These are phyloP conservation scores for Amphilophus citrinellus DNA, from an alignment of 2,113 vertebrate genomes.

Conservation along the genomic window DNA sequence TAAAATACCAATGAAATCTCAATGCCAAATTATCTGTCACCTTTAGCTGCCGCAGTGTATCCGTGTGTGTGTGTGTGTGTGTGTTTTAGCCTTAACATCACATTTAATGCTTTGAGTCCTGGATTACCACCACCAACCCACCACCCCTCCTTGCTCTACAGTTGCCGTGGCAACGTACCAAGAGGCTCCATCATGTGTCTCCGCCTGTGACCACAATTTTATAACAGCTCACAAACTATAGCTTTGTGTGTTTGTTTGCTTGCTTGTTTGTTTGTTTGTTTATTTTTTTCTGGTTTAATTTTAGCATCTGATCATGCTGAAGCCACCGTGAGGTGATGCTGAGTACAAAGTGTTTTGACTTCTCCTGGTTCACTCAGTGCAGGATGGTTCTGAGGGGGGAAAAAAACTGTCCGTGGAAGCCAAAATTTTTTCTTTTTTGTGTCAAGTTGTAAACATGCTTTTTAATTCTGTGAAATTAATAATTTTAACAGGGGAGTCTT, in stretches of 20 bases:
- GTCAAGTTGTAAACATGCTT: background rate
- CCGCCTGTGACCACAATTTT: slow-evolving; percentile 65
- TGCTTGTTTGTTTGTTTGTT: background rate
- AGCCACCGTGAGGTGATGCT: background rate
- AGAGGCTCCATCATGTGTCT: slow-evolving; percentile 74
- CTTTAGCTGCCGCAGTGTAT: slow-evolving; percentile 26
- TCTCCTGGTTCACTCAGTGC: background rate
- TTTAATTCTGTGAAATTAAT: too few species aligned
- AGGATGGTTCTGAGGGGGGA: too few species aligned
- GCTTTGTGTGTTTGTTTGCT: slow-evolving; percentile 55
- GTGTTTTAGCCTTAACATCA: slow-evolving; percentile 33
- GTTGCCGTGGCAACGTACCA: slow-evolving; percentile 76
- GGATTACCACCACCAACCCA: background rate
- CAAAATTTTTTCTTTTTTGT: background rate
- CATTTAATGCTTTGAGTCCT: slow-evolving; percentile 40
- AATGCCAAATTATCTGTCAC: slow-evolving; percentile 49
- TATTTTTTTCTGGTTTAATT: slow-evolving; percentile 20
- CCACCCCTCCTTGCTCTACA: slow-evolving; percentile 33
- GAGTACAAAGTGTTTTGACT: background rate
- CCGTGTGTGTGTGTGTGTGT: background rate
- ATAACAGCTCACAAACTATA: slow-evolving; percentile 48
- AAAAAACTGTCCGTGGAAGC: background rate
- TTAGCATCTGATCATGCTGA: slow-evolving; percentile 46
- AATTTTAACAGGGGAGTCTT: too few species aligned
- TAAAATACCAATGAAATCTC: slow-evolving; percentile 53